Evolutionary conservation across 2,888 invertebrate genomes (phyloP).

Genomic region (Ctenicera cuprea): DNA sequence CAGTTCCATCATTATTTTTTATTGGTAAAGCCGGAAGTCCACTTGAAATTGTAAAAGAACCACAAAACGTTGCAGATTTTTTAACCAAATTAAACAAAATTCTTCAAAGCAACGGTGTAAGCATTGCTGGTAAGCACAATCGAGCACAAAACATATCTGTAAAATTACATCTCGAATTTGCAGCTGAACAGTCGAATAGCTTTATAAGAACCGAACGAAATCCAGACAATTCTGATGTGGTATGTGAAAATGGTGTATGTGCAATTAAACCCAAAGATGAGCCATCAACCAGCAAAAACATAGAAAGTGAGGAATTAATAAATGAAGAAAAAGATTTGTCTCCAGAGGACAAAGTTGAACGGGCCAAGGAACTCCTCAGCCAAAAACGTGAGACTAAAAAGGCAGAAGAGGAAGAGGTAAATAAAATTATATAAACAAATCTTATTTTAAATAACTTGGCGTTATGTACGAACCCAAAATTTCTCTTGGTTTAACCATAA

Average conservation of each 20-base stretch:
- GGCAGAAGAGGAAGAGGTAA: slow-evolving; percentile 81
- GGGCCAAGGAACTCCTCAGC: slow-evolving; percentile 81
- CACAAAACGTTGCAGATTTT: slow-evolving; percentile 78
- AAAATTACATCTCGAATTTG: not conserved
- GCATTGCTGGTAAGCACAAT: not conserved
- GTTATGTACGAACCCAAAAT: too few species aligned
- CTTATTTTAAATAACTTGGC: not conserved
- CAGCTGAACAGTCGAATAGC: not conserved
- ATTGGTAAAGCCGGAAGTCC: slow-evolving; percentile 89
- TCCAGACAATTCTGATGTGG: slow-evolving; percentile 29
- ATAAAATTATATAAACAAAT: not conserved
- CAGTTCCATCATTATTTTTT: slow-evolving; percentile 89
- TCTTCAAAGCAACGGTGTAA: slow-evolving; percentile 73
- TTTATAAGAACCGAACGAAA: slow-evolving; percentile 57
- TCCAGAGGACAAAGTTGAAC: slow-evolving; percentile 78
- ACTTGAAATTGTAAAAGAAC: slow-evolving; percentile 84
- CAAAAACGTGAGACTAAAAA: slow-evolving; percentile 79
- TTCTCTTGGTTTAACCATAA: too few species aligned
- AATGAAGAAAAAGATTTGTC: slow-evolving; percentile 54
- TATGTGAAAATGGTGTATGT: slow-evolving; percentile 73
- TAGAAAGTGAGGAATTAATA: slow-evolving; percentile 7
- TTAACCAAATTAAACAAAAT: slow-evolving; percentile 80
- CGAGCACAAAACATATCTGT: not conserved
- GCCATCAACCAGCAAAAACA: slow-evolving; percentile 43
- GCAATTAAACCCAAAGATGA: slow-evolving; percentile 59